These are phyloP conservation scores for Sminthurinus signatus DNA, from an alignment of 1,140 invertebrate genomes.

Conservation along the genomic window DNA sequence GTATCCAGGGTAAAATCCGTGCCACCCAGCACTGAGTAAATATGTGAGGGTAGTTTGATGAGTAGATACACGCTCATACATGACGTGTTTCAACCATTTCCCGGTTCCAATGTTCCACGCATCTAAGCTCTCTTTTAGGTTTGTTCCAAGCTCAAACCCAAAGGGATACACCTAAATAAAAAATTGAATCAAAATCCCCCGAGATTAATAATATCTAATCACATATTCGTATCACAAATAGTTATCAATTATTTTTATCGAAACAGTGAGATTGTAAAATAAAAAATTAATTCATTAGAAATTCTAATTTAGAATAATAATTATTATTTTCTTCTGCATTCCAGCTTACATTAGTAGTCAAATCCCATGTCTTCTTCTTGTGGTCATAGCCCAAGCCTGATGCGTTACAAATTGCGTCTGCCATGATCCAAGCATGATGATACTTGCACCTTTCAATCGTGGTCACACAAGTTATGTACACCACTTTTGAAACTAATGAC, in stretches of 20 bases:
- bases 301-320: too few relatives aligned
- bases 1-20: constrained; percentile 77
- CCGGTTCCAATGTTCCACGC: constrained; percentile 91
- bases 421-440: constrained; percentile 92
- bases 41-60: constrained; percentile 65
- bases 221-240: too few relatives aligned
- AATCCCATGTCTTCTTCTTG: constrained; percentile 61
- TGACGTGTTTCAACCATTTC: constrained; percentile 61
- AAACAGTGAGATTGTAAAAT: too few relatives aligned
- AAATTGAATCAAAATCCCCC: too few relatives aligned
- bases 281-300: too few relatives aligned
- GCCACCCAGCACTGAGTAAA: constrained; percentile 86
- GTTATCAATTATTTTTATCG: too few relatives aligned
- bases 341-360: constrained; percentile 88
- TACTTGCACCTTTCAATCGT: constrained; percentile 81
- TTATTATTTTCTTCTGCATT: too few relatives aligned
- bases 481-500: constrained; percentile 58
- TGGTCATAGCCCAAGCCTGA: constrained; percentile 72
- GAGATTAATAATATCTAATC: too few relatives aligned
- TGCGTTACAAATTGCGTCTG: constrained; percentile 89
- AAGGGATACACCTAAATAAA: too few relatives aligned
- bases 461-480: constrained; percentile 71
- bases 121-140: constrained; percentile 70
- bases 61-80: constrained; percentile 68
- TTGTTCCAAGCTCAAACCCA: constrained; percentile 76